Conservation (phyloP, 2,797 vertebrate genomes). For the Bufotes viridis region DNA sequence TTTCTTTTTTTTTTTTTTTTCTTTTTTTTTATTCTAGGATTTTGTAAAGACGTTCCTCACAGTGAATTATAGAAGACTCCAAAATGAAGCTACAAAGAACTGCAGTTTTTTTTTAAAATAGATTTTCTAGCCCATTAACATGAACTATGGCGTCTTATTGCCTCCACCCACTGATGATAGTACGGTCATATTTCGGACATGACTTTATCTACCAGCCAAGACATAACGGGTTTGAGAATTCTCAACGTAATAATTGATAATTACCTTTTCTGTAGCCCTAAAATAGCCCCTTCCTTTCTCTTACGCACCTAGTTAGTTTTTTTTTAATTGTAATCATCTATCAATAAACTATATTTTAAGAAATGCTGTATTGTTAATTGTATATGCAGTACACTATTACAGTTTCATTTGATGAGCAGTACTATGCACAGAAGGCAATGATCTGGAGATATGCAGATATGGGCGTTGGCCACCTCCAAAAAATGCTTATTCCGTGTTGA, state of each 20-base stretch:
- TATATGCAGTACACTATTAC: background rate
- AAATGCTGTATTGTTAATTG: conserved; percentile 1
- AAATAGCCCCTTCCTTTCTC: background rate
- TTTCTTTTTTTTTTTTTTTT: conserved; percentile 9
- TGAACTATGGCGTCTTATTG: background rate
- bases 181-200: background rate
- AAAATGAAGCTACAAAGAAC: background rate
- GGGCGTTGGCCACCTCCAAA: background rate
- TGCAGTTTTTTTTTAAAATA: background rate
- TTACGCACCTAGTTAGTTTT: background rate
- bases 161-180: background rate
- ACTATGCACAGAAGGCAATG: background rate
- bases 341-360: conserved; percentile 44
- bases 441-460: conserved; percentile 3
- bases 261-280: background rate
- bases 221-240: background rate
- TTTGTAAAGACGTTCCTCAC: conserved; percentile 47
- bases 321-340: background rate
- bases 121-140: background rate
- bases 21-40: conserved; percentile 39
- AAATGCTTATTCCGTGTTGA: background rate
- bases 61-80: conserved; percentile 53
- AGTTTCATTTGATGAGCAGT: too few species aligned
- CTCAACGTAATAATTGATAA: background rate
- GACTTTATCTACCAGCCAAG: background rate